Evolutionary conservation across 2,113 vertebrate genomes (phyloP).

Genomic region (Etia nguti): DNA sequence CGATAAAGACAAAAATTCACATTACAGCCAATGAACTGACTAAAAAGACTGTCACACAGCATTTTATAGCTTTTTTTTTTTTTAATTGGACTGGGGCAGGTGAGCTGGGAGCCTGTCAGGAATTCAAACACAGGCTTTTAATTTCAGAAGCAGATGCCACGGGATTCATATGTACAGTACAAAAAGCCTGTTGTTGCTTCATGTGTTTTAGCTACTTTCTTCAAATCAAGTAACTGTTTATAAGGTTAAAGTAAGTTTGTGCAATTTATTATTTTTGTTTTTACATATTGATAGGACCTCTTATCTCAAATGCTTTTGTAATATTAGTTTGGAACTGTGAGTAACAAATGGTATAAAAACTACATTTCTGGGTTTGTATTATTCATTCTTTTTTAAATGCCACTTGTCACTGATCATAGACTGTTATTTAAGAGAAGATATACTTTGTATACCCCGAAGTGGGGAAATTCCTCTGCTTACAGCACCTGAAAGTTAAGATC

Average conservation of each 20-base stretch:
- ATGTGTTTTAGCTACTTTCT: background rate
- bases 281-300: background rate
- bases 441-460: background rate
- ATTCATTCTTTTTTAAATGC: background rate
- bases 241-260: background rate
- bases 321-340: background rate
- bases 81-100: background rate
- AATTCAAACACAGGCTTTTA: background rate
- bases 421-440: background rate
- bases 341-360: background rate
- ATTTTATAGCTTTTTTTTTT: background rate
- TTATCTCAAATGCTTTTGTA: slow-evolving; percentile 20
- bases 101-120: background rate
- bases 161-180: background rate
- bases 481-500: background rate
- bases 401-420: background rate
- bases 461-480: background rate
- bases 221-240: background rate
- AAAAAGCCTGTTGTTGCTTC: background rate
- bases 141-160: slow-evolving; percentile 6
- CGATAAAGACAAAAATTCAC: slow-evolving; percentile 62
- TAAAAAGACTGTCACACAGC: background rate
- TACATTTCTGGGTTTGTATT: background rate
- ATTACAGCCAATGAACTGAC: background rate
- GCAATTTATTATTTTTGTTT: slow-evolving; percentile 8